phyloP scores from a whole-genome alignment of 1,140 invertebrate species.

The Drosophila eugracilis region DNA sequence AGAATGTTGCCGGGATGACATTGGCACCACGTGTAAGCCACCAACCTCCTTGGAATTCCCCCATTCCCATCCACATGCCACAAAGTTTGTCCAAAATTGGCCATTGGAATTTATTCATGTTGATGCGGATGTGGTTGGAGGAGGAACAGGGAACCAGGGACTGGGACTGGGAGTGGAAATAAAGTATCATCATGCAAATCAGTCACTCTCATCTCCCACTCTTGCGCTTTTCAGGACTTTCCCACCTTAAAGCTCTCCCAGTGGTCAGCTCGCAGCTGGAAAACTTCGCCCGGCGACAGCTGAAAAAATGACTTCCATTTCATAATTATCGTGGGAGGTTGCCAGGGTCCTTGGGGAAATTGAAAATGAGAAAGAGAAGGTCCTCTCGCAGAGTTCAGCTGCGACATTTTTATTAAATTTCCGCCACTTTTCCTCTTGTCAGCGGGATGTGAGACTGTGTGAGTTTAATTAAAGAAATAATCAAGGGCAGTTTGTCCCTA shows the following conservation, averaged over 20 bases:
- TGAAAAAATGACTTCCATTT: conserved; percentile 54
- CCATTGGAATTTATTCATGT: conserved; percentile 52
- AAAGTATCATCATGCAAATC: conserved; percentile 48
- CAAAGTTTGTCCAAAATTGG: conserved; percentile 46
- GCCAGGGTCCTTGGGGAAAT: conserved; percentile 29
- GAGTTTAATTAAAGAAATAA: conserved; percentile 62
- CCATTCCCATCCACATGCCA: conserved; percentile 15
- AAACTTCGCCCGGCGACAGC: conserved; percentile 43
- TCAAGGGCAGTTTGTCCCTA: conserved; percentile 7
- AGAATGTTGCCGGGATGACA: conserved; percentile 44
- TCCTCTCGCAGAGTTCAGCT: conserved; percentile 42
- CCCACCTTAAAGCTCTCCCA: conserved; percentile 23
- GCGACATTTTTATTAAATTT: conserved; percentile 73
- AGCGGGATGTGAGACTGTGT: conserved; percentile 17
- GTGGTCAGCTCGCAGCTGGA: conserved; percentile 28
- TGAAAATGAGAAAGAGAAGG: conserved; percentile 25
- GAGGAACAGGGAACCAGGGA: background rate
- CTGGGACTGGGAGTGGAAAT: background rate
- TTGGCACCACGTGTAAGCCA: conserved; percentile 52
- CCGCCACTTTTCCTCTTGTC: conserved; percentile 2
- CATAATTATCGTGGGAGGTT: conserved; percentile 62
- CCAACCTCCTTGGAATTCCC: background rate
- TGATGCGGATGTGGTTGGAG: conserved; percentile 10
- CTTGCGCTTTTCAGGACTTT: conserved; percentile 9
- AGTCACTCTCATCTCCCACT: background rate